Evolutionary conservation across 2,113 vertebrate species (phyloP), one percentile per base, ranked within the genome.

Genomic region (Abramis brama): DNA sequence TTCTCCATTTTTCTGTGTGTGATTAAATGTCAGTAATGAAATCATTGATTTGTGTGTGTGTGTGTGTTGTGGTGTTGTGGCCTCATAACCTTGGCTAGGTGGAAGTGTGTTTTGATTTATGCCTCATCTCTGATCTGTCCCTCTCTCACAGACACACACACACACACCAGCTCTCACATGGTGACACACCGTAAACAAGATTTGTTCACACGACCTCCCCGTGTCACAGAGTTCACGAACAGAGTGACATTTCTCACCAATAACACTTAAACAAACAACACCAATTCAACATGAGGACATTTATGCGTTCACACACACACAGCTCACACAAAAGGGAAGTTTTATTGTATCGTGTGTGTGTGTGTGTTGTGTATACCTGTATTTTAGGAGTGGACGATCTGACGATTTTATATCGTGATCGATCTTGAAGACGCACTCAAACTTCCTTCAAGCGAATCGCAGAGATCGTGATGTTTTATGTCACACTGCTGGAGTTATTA

Each of bases 1-100:
- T 70, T 21, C 17, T 70, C 36, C 33, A 5, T 23, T 39, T 74
- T 7, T 74, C 23, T 73, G 5, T 73, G 36, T 57, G 55, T 23
- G 55, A 8, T 8, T 23, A 57, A 57, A 23, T 2, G 19, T 71
- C 36, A 1, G 45, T 7, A 50, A 25, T 76, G 43, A 30, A 76
- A 50, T 27, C 13, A 52, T 76, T 76, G 73, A 75, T 75, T 25
- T 77, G 15, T 77, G n/a, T 77, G 15, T 55, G 47, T 71, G 15
- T 70, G n/a, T n/a, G n/a, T n/a, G 15, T 71, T 57, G 47, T 77
- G 45, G 6, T 76, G n/a, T 71, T 71, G 74, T 30, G 74, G 45
- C 68, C 47, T 30, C 7, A 30, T 77, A 17, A 50, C 25, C 47
- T 77, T 33, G 50, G 75, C 21, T 33, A 55, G 27, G 4, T 71